Evolutionary conservation across 2,888 invertebrate species (phyloP).

Genomic region (Hypena proboscidalis): DNA sequence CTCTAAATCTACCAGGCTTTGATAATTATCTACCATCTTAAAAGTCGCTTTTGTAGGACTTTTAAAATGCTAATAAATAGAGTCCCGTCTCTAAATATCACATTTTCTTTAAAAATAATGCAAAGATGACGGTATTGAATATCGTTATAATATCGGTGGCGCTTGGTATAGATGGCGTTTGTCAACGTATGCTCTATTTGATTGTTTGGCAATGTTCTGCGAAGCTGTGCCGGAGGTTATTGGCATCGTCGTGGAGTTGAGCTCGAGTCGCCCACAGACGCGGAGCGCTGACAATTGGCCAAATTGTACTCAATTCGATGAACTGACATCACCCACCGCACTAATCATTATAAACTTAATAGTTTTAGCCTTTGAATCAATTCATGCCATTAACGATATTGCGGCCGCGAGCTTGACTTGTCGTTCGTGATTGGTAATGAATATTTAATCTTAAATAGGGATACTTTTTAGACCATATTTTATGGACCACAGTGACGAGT

Average conservation of each 20-base stretch:
- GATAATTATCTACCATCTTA: too few species aligned
- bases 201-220: slow-evolving; percentile 17
- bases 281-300: slow-evolving; percentile 17
- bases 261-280: slow-evolving; percentile 38
- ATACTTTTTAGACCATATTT: too few species aligned
- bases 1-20: too few species aligned
- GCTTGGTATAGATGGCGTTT: background rate
- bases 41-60: too few species aligned
- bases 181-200: background rate
- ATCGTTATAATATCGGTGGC: background rate
- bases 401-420: too few species aligned
- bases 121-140: too few species aligned
- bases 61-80: too few species aligned
- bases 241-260: slow-evolving; percentile 28
- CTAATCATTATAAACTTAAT: slow-evolving; percentile 13
- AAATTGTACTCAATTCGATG: slow-evolving; percentile 24
- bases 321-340: slow-evolving; percentile 22
- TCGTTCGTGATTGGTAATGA: too few species aligned
- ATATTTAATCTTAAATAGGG: too few species aligned
- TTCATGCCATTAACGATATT: background rate
- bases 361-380: slow-evolving; percentile 1
- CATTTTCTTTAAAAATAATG: too few species aligned
- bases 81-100: too few species aligned
- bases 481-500: too few species aligned
- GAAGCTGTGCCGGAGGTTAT: slow-evolving; percentile 31